These are phyloP conservation scores for Xenopus borealis DNA, from an alignment of 2,113 vertebrate species.

Conservation along the genomic window DNA sequence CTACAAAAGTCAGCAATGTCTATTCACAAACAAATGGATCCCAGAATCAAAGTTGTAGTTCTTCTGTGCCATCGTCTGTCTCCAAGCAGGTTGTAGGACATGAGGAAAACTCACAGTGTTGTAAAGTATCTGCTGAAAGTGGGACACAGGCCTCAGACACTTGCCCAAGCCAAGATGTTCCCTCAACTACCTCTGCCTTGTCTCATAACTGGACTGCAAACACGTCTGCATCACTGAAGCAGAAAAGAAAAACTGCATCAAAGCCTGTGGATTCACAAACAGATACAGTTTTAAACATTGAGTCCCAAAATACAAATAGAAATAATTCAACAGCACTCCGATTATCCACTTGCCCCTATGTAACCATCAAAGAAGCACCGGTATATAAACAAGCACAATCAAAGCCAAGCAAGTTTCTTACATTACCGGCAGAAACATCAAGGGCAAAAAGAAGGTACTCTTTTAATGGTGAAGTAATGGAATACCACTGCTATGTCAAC, in stretches of 20 bases:
- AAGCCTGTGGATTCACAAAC: constrained; percentile 64
- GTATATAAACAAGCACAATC: constrained; percentile 73
- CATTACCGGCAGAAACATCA: constrained; percentile 77
- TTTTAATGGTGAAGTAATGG: constrained; percentile 74
- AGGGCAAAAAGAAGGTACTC: constrained; percentile 81
- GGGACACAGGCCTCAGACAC: constrained; percentile 69
- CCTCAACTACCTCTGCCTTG: constrained; percentile 77
- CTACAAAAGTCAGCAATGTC: constrained; percentile 82
- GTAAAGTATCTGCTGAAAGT: constrained; percentile 66
- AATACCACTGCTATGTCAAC: constrained; percentile 61
- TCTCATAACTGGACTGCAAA: constrained; percentile 82
- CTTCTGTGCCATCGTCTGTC: constrained; percentile 70
- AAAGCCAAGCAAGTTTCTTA: constrained; percentile 85
- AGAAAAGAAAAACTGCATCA: constrained; percentile 80
- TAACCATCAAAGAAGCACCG: constrained; percentile 63
- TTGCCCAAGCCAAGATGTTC: constrained; percentile 73
- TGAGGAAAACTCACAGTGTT: constrained; percentile 73
- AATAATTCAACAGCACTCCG: constrained; percentile 92
- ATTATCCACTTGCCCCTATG: constrained; percentile 52
- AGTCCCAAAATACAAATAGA: constrained; percentile 91
- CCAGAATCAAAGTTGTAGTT: constrained; percentile 77
- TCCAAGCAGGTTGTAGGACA: constrained; percentile 85
- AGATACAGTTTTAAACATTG: constrained; percentile 66
- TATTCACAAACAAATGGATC: constrained; percentile 94
- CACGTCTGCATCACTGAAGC: constrained; percentile 73